These are phyloP conservation scores for Neostethus bicornis DNA, from an alignment of 2,797 vertebrate genomes.

Conservation along the genomic window DNA sequence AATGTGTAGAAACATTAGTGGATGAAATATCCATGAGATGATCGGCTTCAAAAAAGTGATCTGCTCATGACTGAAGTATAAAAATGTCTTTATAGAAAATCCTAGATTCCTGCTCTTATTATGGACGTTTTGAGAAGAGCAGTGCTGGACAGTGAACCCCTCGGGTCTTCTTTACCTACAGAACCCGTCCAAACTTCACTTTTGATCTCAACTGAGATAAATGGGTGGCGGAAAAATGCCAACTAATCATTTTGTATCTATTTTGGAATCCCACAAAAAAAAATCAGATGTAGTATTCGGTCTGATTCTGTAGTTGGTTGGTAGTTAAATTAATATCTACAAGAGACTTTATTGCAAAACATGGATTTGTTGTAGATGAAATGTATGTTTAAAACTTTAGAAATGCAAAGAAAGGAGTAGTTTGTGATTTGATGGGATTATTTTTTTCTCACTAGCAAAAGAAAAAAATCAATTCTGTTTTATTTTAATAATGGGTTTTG, in stretches of 20 bases:
- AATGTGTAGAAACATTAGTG: too few species aligned
- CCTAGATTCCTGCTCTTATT: conserved; percentile 8
- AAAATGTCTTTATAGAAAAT: conserved; percentile 18
- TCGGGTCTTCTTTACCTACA: conserved; percentile 55
- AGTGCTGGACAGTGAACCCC: conserved; percentile 40
- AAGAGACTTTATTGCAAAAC: conserved; percentile 69
- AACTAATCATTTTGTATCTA: conserved; percentile 53
- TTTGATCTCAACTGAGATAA: conserved; percentile 63
- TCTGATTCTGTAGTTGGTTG: conserved; percentile 67
- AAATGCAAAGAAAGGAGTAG: conserved; percentile 43
- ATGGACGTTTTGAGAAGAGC: background rate
- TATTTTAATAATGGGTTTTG: conserved; percentile 42
- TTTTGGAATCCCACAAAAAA: conserved; percentile 54
- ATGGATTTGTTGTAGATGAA: conserved; percentile 56
- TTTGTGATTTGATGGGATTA: conserved; percentile 33
- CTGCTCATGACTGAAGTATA: too few species aligned
- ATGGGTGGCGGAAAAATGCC: conserved; percentile 48
- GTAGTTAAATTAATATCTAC: conserved; percentile 63
- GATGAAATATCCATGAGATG: too few species aligned
- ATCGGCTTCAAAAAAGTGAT: too few species aligned
- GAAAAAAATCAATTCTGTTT: conserved; percentile 41
- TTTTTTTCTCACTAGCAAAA: conserved; percentile 14
- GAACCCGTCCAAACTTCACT: conserved; percentile 55
- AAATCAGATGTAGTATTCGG: conserved; percentile 68
- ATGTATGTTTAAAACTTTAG: conserved; percentile 56